Conservation (phyloP, 2,113 vertebrate genomes). For the Engystomops pustulosus region DNA sequence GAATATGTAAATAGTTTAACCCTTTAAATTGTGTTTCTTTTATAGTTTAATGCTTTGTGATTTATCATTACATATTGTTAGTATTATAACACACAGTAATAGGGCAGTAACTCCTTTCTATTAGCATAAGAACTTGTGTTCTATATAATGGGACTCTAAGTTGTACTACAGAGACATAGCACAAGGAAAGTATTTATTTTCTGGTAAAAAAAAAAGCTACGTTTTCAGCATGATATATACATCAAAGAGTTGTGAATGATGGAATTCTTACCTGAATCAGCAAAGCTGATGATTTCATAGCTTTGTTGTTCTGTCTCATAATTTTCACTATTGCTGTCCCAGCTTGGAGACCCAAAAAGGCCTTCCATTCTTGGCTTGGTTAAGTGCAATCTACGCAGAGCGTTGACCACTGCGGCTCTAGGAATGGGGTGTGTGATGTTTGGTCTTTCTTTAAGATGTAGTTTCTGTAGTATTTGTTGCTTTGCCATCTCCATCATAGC, state of each 20-base stretch:
- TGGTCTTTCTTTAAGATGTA: conserved; percentile 86
- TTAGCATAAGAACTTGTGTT: background rate
- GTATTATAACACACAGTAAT: background rate
- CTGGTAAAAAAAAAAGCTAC: background rate
- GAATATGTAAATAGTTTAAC: too few relatives aligned
- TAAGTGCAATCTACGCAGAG: conserved; percentile 80
- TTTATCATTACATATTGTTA: background rate
- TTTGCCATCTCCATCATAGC: conserved; percentile 84
- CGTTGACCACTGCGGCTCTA: conserved; percentile 78
- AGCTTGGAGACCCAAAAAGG: conserved; percentile 65
- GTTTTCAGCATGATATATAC: too few relatives aligned
- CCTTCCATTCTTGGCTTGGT: conserved; percentile 72
- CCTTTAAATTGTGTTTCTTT: background rate
- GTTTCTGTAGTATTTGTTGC: conserved; percentile 85
- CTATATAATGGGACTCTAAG: background rate
- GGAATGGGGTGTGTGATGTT: conserved; percentile 82
- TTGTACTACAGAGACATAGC: background rate
- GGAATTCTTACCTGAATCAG: conserved; percentile 86
- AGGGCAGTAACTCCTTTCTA: background rate
- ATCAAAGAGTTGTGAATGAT: too few relatives aligned
- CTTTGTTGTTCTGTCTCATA: conserved; percentile 71
- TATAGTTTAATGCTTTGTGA: too few relatives aligned
- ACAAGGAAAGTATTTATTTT: background rate
- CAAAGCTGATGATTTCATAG: conserved; percentile 95
- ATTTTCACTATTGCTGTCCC: conserved; percentile 61